Evolutionary conservation across 2,888 invertebrate species (phyloP), one percentile per base, ranked within the genome.

Genomic region (Amphipyra berbera): DNA sequence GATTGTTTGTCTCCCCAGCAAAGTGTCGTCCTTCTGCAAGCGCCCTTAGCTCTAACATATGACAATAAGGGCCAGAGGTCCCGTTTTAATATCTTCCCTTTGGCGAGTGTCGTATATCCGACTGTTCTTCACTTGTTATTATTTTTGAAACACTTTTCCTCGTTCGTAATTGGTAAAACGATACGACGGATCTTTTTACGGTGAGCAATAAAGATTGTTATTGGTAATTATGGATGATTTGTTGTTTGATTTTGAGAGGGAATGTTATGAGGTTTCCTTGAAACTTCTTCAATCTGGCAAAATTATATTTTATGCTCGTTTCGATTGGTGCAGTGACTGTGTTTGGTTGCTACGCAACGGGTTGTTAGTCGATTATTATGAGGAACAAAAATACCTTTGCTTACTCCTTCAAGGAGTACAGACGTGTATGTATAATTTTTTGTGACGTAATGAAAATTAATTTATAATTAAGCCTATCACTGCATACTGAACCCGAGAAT

Each of bases 31-130:
- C 8, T n/a, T 14, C 13, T 15, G 27, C 5, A 53, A 4, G 5
- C 12, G 6, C 2, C 68, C 58, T 64, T 54, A 61, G 44, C 21
- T 47, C 47, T 27, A 47, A 72, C 74, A 58, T 56, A 60, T 68
- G 61, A 72, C 62, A 72, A 63, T 62, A 75, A 65, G 67, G 47
- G 33, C 55, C 49, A 60, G 63, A 58, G 72, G 68, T 55, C n/a
- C 21, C 59, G 54, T 61, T 75, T 75, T 75, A 75, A 75, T 75
- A 75, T 76, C 60, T 55, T 58, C 65, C 61, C 46, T 75, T 75
- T 56, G 46, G 47, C 55, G 58, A 74, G 62, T 63, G 62, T 68
- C 72, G 47, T 62, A 59, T 71, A 53, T 61, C 69, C 71, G 35
- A 46, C 50, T 68, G 68, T 61, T 64, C 49, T 67, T 58, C 55